Conservation (phyloP, 2,797 vertebrate genomes). For the Scarus forsteni region DNA sequence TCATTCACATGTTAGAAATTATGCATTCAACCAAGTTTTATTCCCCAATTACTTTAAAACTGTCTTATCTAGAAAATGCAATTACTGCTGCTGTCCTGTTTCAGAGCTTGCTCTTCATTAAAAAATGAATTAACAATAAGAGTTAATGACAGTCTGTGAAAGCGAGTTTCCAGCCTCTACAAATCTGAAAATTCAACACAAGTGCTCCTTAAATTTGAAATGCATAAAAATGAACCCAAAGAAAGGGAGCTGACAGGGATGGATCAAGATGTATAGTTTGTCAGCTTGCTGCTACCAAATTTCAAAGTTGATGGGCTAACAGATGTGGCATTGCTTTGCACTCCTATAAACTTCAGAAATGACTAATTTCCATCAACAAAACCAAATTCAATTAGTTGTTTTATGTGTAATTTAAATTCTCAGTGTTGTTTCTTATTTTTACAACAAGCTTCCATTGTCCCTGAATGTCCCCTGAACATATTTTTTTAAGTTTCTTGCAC, state of each 20-base stretch:
- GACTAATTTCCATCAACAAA: no score
- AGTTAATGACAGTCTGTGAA: conserved; percentile 7
- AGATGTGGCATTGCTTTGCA: no score
- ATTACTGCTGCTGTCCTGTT: conserved; percentile 10
- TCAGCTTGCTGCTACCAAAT: no score
- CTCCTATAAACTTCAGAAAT: no score
- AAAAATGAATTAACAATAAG: conserved; percentile 16
- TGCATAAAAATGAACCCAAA: neutral
- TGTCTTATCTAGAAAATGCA: conserved; percentile 22
- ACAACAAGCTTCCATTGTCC: no score
- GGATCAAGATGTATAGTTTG: no score
- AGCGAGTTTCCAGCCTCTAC: neutral
- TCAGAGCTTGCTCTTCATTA: neutral
- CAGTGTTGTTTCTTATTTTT: no score
- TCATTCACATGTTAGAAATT: conserved; percentile 15
- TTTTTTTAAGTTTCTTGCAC: no score
- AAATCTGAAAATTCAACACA: conserved; percentile 4
- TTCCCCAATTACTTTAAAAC: conserved; percentile 25
- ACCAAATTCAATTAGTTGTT: no score
- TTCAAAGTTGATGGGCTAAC: no score
- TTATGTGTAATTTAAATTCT: no score
- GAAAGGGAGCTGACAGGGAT: neutral
- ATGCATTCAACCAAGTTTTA: conserved; percentile 28
- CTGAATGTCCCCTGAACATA: no score
- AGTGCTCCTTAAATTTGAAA: neutral